Evolutionary conservation across 2,797 vertebrate genomes (phyloP).

Genomic region (Helostoma temminkii): DNA sequence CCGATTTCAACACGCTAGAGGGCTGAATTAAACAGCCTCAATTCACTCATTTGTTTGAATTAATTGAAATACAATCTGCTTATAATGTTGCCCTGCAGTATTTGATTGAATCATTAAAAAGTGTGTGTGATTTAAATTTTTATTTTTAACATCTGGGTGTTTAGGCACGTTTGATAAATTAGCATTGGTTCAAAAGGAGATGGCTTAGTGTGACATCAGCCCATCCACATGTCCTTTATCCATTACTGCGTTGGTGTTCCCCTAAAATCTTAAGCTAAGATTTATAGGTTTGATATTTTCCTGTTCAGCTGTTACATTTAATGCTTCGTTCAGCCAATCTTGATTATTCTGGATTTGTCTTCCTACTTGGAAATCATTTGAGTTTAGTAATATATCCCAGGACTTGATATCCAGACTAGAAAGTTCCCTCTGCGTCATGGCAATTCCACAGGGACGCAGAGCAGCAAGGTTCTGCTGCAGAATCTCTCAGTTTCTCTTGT

Average conservation of each 20-base stretch:
- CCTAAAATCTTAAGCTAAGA: background rate
- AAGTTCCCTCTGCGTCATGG: slow-evolving; percentile 10
- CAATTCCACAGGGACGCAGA: background rate
- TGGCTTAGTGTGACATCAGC: background rate
- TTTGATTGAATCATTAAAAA: background rate
- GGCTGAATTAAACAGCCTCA: no score
- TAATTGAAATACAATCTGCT: background rate
- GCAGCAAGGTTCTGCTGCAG: slow-evolving; percentile 14
- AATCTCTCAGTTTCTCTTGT: slow-evolving; percentile 23
- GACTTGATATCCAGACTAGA: background rate
- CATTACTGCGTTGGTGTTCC: no score
- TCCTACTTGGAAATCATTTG: slow-evolving; percentile 9
- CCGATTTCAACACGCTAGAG: background rate
- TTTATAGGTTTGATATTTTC: background rate
- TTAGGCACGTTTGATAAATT: background rate
- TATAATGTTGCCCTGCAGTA: background rate
- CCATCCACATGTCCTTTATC: background rate
- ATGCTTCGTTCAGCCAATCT: background rate
- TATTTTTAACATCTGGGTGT: background rate
- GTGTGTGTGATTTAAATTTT: no score
- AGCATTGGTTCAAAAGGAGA: background rate
- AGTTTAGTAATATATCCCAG: background rate
- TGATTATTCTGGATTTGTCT: slow-evolving; percentile 5
- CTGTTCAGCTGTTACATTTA: background rate
- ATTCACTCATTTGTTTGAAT: background rate